Conservation (phyloP, 1,140 invertebrate species). For the Ctenoplectra terminalis region DNA sequence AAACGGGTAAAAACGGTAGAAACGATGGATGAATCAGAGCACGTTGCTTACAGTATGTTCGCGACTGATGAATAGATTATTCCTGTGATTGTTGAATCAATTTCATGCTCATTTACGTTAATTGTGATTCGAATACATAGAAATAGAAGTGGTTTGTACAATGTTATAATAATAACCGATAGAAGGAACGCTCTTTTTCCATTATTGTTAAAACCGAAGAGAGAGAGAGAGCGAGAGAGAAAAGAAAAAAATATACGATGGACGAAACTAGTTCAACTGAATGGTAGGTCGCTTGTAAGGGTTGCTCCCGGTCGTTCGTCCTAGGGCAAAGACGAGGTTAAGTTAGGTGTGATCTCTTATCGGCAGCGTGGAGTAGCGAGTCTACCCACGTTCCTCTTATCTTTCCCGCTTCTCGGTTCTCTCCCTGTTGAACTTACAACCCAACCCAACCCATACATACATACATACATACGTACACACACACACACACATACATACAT, state of each 20-base stretch:
- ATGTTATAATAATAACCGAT: no score
- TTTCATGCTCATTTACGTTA: not conserved
- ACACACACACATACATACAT: no score
- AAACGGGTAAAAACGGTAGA: not conserved
- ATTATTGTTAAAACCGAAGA: conserved; percentile 6
- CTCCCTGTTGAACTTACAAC: conserved; percentile 57
- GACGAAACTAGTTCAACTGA: not conserved
- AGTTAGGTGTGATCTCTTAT: conserved; percentile 78
- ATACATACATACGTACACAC: no score
- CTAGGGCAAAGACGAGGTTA: conserved; percentile 65
- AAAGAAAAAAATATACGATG: not conserved
- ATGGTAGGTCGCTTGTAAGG: conserved; percentile 23
- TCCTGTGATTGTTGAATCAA: not conserved
- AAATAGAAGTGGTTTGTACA: no score
- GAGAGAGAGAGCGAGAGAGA: not conserved
- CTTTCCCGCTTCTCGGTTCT: conserved; percentile 68
- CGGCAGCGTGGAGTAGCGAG: conserved; percentile 69
- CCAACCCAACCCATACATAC: no score
- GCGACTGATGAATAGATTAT: not conserved
- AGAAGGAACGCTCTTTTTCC: no score
- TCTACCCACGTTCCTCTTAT: conserved; percentile 80
- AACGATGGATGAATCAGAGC: not conserved
- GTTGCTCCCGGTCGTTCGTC: conserved; percentile 55
- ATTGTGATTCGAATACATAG: not conserved
- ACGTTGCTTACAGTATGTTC: not conserved